phyloP scores from a whole-genome alignment of 1,140 invertebrate species.

The Drepana arcuata region DNA sequence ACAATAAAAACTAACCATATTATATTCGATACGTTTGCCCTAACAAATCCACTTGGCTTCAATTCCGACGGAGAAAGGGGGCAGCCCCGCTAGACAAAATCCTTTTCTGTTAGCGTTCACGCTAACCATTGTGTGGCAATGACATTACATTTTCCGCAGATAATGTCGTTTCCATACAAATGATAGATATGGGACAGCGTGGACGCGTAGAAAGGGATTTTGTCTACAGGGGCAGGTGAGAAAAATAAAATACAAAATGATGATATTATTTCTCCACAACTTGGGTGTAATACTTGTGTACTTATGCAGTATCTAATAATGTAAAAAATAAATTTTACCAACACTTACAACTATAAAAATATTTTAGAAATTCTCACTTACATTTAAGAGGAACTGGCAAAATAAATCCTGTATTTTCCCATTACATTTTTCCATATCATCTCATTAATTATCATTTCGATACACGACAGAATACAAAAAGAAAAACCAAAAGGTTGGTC shows the following conservation, averaged over 20 bases:
- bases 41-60: constrained; percentile 33
- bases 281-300: constrained; percentile 47
- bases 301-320: constrained; percentile 38
- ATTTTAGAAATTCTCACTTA: constrained; percentile 70
- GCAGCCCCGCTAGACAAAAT: no score
- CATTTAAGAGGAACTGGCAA: constrained; percentile 70
- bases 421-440: constrained; percentile 12
- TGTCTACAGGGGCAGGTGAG: no score
- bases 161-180: no score
- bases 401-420: constrained; percentile 65
- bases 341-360: constrained; percentile 67
- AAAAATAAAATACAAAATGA: no score
- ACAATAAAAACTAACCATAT: constrained; percentile 46
- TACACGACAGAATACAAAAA: constrained; percentile 38
- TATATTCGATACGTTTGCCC: constrained; percentile 33
- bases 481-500: constrained; percentile 54
- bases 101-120: no score
- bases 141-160: no score
- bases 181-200: no score
- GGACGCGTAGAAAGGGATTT: no score
- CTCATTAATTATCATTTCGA: constrained; percentile 14
- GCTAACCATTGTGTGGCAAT: no score
- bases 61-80: constrained; percentile 14
- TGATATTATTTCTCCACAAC: no score
- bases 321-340: constrained; percentile 60